Conservation (phyloP, 1,140 invertebrate species). For the Akabosia matsudoensis region DNA sequence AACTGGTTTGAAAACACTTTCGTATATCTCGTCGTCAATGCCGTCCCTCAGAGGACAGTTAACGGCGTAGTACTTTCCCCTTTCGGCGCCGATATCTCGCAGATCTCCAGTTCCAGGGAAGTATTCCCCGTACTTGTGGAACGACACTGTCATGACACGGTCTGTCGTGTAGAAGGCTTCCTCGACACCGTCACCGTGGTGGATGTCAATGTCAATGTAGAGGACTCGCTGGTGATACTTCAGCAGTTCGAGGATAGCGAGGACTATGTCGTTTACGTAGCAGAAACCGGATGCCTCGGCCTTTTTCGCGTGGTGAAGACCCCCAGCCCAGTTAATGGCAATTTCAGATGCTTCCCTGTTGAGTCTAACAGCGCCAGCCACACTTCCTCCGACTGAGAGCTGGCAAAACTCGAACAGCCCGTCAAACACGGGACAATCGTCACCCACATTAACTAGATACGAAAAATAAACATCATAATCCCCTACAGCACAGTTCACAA, state of each 20-base stretch:
- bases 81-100: conserved; percentile 94
- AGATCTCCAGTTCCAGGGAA: conserved; percentile 89
- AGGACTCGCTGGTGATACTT: conserved; percentile 86
- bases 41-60: conserved; percentile 97
- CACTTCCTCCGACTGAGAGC: conserved; percentile 94
- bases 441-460: conserved; percentile 97
- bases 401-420: conserved; percentile 97
- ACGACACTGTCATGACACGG: conserved; percentile 87
- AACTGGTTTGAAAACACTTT: conserved; percentile 95
- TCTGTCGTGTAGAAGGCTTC: conserved; percentile 92
- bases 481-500: too few species aligned
- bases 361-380: conserved; percentile 93
- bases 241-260: conserved; percentile 86
- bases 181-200: conserved; percentile 89
- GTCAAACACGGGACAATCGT: conserved; percentile 97
- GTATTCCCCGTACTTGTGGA: conserved; percentile 91
- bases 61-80: conserved; percentile 99
- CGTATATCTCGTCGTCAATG: conserved; percentile 97
- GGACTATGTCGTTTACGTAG: conserved; percentile 94
- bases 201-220: conserved; percentile 92
- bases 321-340: conserved; percentile 98
- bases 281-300: conserved; percentile 96
- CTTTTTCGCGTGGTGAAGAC: conserved; percentile 96
- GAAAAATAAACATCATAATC: too few species aligned
- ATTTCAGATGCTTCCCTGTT: conserved; percentile 96